Conservation (phyloP, 2,797 vertebrate species). For the Amblyraja radiata region DNA sequence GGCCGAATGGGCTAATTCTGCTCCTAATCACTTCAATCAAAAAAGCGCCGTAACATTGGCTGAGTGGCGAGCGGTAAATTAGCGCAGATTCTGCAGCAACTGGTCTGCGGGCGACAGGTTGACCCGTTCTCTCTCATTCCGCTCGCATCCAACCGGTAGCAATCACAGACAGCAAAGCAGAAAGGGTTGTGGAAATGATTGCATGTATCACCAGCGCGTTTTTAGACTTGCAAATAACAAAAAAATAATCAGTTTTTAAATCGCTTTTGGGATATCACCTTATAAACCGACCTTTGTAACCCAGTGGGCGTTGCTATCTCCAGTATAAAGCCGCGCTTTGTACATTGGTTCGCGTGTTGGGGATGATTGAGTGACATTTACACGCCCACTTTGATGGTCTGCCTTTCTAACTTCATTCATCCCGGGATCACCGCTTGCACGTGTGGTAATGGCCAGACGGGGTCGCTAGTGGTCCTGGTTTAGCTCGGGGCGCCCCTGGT, state of each 20-base stretch:
- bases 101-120: background rate
- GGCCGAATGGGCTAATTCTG: too few species aligned
- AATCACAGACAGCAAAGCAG: background rate
- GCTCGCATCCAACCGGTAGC: background rate
- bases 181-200: background rate
- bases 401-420: background rate
- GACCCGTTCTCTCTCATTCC: background rate
- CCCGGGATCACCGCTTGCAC: background rate
- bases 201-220: background rate
- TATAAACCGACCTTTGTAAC: background rate
- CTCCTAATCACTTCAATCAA: too few species aligned
- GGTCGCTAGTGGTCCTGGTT: slow-evolving; percentile 3
- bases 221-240: background rate
- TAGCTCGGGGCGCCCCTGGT: background rate
- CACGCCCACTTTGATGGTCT: background rate
- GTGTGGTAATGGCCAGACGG: background rate
- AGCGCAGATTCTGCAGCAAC: background rate
- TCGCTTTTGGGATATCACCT: background rate
- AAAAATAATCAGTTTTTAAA: background rate
- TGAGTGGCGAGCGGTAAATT: background rate
- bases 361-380: background rate
- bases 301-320: background rate
- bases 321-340: background rate
- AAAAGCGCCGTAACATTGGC: too few species aligned
- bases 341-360: background rate